These are phyloP conservation scores for Lobophora halterata DNA, from an alignment of 2,888 invertebrate species.

Conservation along the genomic window DNA sequence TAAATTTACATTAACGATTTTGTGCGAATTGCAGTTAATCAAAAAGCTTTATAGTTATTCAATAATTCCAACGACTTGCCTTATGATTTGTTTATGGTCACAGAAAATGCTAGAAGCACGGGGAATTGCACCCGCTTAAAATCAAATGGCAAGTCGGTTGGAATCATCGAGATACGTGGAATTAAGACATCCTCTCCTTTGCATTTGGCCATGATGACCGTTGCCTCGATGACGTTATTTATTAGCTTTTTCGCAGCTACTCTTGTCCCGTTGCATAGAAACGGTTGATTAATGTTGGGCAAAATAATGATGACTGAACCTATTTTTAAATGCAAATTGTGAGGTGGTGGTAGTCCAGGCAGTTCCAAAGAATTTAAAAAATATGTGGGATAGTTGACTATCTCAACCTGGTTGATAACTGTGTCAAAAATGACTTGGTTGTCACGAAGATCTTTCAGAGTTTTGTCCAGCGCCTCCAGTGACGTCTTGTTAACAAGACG, in stretches of 20 bases:
- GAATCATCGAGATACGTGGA: slow-evolving; percentile 33
- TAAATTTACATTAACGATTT: too few relatives aligned
- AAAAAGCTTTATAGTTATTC: too few relatives aligned
- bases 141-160: slow-evolving; percentile 23
- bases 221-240: slow-evolving; percentile 30
- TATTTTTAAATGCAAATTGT: slow-evolving; percentile 34
- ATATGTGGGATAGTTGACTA: slow-evolving; percentile 40
- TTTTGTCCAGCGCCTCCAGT: neutral
- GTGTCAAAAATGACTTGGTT: slow-evolving; percentile 22
- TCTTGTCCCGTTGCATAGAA: slow-evolving; percentile 19
- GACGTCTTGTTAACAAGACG: too few relatives aligned
- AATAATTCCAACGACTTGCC: slow-evolving; percentile 22
- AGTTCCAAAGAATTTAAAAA: slow-evolving; percentile 42
- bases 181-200: slow-evolving; percentile 38
- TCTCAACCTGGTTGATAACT: slow-evolving; percentile 37
- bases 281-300: slow-evolving; percentile 33
- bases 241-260: slow-evolving; percentile 9
- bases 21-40: too few relatives aligned
- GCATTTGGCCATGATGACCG: slow-evolving; percentile 35
- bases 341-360: slow-evolving; percentile 38
- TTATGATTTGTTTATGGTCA: slow-evolving; percentile 29
- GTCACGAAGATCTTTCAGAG: neutral
- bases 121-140: slow-evolving; percentile 26
- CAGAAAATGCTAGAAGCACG: slow-evolving; percentile 22
- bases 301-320: slow-evolving; percentile 29